Percentiles rank a stretch among this genome's conserved stretches.
Conservation (phyloP, 2,888 invertebrate species). For the Brachyptera putata region DNA sequence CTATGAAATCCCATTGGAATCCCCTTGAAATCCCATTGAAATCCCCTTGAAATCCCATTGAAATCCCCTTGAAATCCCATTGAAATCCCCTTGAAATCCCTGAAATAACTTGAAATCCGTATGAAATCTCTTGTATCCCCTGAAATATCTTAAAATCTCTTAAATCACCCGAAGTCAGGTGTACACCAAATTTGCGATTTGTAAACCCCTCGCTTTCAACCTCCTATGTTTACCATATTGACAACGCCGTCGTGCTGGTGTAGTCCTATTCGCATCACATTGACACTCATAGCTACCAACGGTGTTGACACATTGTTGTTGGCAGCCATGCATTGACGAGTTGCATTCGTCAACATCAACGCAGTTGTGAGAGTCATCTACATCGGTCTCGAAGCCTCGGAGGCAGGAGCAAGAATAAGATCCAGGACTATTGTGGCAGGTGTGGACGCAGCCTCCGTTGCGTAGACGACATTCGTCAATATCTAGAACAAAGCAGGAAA, state of each 20-base stretch:
- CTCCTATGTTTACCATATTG: neutral
- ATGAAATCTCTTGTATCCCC: no score
- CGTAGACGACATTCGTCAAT: constrained; percentile 53
- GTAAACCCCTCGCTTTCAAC: no score
- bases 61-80: no score
- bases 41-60: no score
- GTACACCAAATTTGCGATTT: no score
- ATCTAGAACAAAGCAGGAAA: constrained; percentile 41
- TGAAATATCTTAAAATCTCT: no score
- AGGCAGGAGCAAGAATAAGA: constrained; percentile 53
- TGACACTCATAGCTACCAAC: constrained; percentile 37
- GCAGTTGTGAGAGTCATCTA: constrained; percentile 34
- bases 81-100: no score
- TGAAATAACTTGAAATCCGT: no score
- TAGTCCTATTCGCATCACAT: neutral
- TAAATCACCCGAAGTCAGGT: no score
- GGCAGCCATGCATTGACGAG: constrained; percentile 41
- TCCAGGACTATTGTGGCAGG: constrained; percentile 54
- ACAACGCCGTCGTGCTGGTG: neutral
- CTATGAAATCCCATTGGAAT: no score
- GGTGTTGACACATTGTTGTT: constrained; percentile 42
- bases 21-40: no score
- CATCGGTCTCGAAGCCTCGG: constrained; percentile 42
- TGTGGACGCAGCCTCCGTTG: constrained; percentile 52
- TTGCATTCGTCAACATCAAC: constrained; percentile 36